These are phyloP conservation scores for Lutjanus campechanus DNA, from an alignment of 2,797 vertebrate species.

Conservation along the genomic window DNA sequence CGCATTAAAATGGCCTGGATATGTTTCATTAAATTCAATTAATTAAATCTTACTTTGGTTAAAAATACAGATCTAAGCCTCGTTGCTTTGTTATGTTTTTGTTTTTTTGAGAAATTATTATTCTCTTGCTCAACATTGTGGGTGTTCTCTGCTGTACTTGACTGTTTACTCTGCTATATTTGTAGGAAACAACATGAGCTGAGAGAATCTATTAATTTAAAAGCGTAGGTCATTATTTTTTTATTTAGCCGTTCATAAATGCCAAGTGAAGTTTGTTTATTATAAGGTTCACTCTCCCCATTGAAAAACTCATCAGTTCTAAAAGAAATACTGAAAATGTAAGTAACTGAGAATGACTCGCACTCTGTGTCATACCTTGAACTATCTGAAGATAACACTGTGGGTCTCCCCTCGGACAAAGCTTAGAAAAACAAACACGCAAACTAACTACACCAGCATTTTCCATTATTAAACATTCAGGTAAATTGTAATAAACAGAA, in stretches of 20 bases:
- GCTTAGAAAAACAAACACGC: no score
- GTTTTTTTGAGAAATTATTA: background rate
- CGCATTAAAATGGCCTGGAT: slow-evolving; percentile 23
- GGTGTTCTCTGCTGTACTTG: slow-evolving; percentile 30
- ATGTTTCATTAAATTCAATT: slow-evolving; percentile 32
- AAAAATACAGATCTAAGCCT: slow-evolving; percentile 10
- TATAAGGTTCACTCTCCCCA: background rate
- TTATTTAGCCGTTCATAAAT: slow-evolving; percentile 8
- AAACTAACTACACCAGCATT: no score
- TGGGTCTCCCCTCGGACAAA: no score
- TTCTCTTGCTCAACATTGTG: slow-evolving; percentile 28
- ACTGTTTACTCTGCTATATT: slow-evolving; percentile 12
- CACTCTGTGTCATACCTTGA: background rate
- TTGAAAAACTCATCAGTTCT: background rate
- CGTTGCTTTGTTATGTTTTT: background rate
- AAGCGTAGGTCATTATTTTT: slow-evolving; percentile 14
- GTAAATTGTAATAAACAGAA: no score
- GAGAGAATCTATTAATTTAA: slow-evolving; percentile 31
- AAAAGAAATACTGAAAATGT: background rate
- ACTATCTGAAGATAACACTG: background rate
- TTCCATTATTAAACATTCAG: no score
- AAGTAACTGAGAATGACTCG: background rate
- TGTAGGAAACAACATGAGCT: slow-evolving; percentile 11
- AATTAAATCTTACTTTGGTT: slow-evolving; percentile 18
- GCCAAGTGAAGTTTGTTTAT: slow-evolving; percentile 10